These are phyloP conservation scores for Latrodectus hesperus DNA, from an alignment of 2,888 invertebrate genomes.

Conservation along the genomic window DNA sequence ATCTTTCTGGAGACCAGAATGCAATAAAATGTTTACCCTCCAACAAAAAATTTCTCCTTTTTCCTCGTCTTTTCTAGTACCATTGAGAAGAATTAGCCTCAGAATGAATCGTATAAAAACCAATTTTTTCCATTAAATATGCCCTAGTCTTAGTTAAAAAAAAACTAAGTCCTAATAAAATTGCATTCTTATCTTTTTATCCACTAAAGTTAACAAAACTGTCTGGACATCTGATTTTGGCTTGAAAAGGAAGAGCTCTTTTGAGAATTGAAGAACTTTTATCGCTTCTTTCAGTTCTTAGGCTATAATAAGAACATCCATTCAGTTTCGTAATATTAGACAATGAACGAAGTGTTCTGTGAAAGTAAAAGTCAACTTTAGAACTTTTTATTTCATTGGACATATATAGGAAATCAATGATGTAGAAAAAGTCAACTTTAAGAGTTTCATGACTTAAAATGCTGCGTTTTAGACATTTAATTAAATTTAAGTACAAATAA, in stretches of 20 bases:
- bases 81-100: conserved; percentile 10
- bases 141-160: background rate
- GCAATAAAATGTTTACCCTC: conserved; percentile 8
- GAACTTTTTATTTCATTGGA: no score
- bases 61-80: background rate
- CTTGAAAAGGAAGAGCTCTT: background rate
- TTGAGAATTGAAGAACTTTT: background rate
- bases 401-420: no score
- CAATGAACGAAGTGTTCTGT: no score
- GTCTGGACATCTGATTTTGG: background rate
- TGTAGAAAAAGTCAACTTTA: no score
- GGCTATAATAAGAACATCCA: background rate
- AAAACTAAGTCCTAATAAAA: background rate
- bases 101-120: background rate
- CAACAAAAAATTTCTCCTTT: background rate
- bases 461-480: no score
- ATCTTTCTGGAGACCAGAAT: background rate
- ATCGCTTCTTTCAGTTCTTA: background rate
- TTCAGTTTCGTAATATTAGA: no score
- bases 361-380: no score
- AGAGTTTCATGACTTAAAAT: no score
- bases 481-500: no score
- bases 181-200: background rate
- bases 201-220: background rate
- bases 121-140: background rate